These are phyloP conservation scores for Ennomos erosarius DNA, from an alignment of 2,888 invertebrate genomes.

Conservation along the genomic window DNA sequence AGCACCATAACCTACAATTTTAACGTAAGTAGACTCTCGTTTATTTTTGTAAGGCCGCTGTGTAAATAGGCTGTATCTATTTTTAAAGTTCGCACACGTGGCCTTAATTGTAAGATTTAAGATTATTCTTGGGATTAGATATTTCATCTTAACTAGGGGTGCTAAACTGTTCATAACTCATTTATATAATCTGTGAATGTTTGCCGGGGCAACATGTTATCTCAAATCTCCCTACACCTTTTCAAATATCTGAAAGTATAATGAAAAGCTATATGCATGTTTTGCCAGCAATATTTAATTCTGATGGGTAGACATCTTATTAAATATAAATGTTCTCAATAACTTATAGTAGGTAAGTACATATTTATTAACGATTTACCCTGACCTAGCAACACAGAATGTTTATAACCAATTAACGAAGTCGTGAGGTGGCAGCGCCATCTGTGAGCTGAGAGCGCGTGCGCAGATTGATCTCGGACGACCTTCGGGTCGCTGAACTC, in stretches of 20 bases:
- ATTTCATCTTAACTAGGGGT: slow-evolving; percentile 48
- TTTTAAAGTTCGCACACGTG: slow-evolving; percentile 69
- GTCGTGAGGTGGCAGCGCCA: slow-evolving; percentile 46
- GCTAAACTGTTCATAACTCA: slow-evolving; percentile 51
- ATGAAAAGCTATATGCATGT: too few relatives aligned
- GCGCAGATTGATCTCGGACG: slow-evolving; percentile 55
- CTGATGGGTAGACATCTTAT: too few relatives aligned
- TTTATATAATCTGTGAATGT: slow-evolving; percentile 48
- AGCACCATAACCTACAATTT: slow-evolving; percentile 45
- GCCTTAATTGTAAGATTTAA: slow-evolving; percentile 47
- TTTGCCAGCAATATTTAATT: too few relatives aligned
- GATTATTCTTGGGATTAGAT: slow-evolving; percentile 58
- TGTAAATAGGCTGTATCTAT: slow-evolving; percentile 54
- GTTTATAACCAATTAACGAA: slow-evolving; percentile 47
- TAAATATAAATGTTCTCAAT: not conserved
- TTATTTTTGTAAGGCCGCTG: slow-evolving; percentile 58
- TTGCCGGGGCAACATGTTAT: not conserved
- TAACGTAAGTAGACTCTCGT: slow-evolving; percentile 39
- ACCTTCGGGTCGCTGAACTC: slow-evolving; percentile 65
- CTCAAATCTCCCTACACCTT: too few relatives aligned
- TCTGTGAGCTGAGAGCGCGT: slow-evolving; percentile 54
- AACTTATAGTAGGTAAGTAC: too few relatives aligned
- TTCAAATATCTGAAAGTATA: too few relatives aligned
- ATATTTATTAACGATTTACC: not conserved
- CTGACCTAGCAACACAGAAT: slow-evolving; percentile 19